Evolutionary conservation across 1,140 invertebrate genomes (phyloP).

Genomic region (Lepidurus couesii): DNA sequence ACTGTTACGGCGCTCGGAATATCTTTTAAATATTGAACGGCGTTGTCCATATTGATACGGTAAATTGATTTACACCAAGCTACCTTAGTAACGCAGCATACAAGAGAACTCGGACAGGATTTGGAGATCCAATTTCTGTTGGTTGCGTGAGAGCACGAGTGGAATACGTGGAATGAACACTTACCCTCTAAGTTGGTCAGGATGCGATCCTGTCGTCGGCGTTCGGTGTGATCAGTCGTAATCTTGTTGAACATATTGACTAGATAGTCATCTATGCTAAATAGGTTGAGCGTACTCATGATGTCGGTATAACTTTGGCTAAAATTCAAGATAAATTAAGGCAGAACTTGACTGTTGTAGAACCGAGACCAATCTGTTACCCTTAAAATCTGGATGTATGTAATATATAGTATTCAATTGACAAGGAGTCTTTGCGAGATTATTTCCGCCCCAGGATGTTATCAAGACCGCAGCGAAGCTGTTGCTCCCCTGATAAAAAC

Average conservation of each 20-base stretch:
- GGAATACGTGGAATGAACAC: background rate
- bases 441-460: background rate
- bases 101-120: too few species aligned
- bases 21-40: too few species aligned
- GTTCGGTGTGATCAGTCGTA: background rate
- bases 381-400: background rate
- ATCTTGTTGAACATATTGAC: constrained; percentile 13
- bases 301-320: background rate
- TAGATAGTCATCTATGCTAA: constrained; percentile 24
- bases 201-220: constrained; percentile 14
- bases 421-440: background rate
- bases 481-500: background rate
- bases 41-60: too few species aligned
- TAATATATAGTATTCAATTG: background rate
- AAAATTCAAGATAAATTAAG: background rate
- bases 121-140: too few species aligned
- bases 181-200: constrained; percentile 10
- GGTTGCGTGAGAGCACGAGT: background rate
- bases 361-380: background rate
- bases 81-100: too few species aligned
- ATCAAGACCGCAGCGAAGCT: background rate
- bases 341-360: background rate
- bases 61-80: too few species aligned
- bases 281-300: background rate
- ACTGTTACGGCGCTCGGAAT: too few species aligned